Evolutionary conservation across 2,888 invertebrate genomes (phyloP).

Genomic region (Chesias legatella): DNA sequence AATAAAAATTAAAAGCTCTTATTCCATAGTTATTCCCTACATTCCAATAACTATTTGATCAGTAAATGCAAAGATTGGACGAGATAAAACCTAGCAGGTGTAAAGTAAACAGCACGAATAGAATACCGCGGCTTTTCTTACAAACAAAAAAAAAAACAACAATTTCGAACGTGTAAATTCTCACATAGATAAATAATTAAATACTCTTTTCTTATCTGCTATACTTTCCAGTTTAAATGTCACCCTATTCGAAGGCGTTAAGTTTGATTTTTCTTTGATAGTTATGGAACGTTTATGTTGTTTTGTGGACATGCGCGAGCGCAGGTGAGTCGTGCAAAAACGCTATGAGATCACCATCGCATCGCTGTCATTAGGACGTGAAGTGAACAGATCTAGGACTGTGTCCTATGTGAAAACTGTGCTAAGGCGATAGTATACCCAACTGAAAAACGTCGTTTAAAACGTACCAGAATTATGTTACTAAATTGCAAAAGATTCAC

Average conservation of each 20-base stretch:
- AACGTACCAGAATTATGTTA: too few relatives aligned
- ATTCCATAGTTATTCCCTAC: too few relatives aligned
- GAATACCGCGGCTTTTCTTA: slow-evolving; percentile 13
- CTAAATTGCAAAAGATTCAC: too few relatives aligned
- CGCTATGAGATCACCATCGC: slow-evolving; percentile 70
- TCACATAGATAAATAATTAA: slow-evolving; percentile 7
- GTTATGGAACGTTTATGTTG: slow-evolving; percentile 1
- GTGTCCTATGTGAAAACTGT: not conserved
- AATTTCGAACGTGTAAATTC: slow-evolving; percentile 7
- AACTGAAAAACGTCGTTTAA: too few relatives aligned
- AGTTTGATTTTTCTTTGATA: not conserved
- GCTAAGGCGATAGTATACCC: too few relatives aligned
- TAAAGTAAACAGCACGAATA: too few relatives aligned
- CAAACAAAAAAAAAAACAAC: slow-evolving; percentile 7
- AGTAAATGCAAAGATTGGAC: too few relatives aligned
- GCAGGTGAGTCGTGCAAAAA: slow-evolving; percentile 69
- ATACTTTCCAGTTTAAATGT: not conserved
- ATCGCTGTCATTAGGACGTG: slow-evolving; percentile 58
- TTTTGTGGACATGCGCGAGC: slow-evolving; percentile 19
- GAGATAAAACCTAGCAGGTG: too few relatives aligned
- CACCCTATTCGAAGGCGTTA: not conserved
- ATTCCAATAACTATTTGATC: too few relatives aligned
- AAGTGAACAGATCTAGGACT: slow-evolving; percentile 38
- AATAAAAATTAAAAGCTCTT: too few relatives aligned
- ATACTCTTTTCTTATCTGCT: not conserved